Evolutionary conservation across 2,797 vertebrate genomes (phyloP).

Genomic region (Urocyon cinereoargenteus): DNA sequence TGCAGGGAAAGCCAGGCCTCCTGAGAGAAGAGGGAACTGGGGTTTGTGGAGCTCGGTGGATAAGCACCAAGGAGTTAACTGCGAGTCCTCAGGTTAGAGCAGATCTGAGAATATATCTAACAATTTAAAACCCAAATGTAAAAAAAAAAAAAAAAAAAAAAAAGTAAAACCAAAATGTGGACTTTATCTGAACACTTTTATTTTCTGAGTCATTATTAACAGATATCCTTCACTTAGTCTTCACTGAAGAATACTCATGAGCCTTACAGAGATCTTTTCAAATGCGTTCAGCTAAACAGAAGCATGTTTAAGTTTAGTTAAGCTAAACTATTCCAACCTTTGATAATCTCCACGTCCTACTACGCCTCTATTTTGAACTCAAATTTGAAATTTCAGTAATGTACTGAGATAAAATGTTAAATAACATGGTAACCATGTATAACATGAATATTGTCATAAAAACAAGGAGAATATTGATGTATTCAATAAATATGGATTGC

Average conservation of each 20-base stretch:
- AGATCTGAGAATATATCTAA: not conserved
- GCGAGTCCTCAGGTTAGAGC: not conserved
- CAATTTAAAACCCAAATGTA: constrained; percentile 12
- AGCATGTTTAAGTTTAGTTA: constrained; percentile 29
- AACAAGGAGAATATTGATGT: not conserved
- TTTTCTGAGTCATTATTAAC: not conserved
- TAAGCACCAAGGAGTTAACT: not conserved
- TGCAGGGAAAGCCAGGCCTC: not conserved
- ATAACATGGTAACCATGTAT: not conserved
- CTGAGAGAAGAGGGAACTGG: not conserved
- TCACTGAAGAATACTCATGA: not conserved
- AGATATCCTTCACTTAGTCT: not conserved
- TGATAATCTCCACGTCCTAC: not conserved
- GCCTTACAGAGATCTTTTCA: not conserved
- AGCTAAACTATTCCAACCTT: not conserved
- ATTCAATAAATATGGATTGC: not conserved
- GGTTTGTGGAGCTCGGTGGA: not conserved
- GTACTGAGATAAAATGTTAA: not conserved
- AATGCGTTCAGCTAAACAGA: not conserved
- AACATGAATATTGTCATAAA: not conserved
- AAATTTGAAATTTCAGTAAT: constrained; percentile 14
- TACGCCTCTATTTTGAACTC: constrained; percentile 21
- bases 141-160: not conserved
- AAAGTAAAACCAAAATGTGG: not conserved
- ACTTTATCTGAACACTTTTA: constrained; percentile 7